Base-by-base conservation (phyloP, 2,797 vertebrate genomes). In the Fistularia commersonii region DNA sequence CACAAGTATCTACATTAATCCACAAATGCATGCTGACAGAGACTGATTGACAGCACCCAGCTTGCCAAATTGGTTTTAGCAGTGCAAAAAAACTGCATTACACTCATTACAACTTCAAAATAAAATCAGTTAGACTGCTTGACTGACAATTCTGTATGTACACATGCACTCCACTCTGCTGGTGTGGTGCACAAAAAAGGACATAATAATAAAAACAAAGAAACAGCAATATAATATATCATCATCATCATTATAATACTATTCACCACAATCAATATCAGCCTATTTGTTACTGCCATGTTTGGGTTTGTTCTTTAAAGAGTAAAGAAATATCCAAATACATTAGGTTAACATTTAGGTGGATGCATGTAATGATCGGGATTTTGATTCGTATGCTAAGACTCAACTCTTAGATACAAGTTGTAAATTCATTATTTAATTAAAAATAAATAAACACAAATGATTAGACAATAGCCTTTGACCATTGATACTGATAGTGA, bases 41-140 rank as follows among this genome's bases (percentile, higher is more conserved):
- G 42, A 69, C 72, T 87, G 83, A 89, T 82, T 86, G 88, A 87
- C 85, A 83, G 72, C 66, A 65, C 80, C 83, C 86, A 86, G 84
- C 88, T 83, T 85, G 73, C 87, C 84, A 84, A 82, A 87, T 83
- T 84, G 86, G 82, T 88, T 82, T 88, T 80, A 76, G 69, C 72
- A 82, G 83, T 58, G 53, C 55, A 54, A 76, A 75, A 76, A 69
- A 77, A 87, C 90, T 82, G 90, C 84, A 88, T 88, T 85, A 89
- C 74, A 66, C 81, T 85, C 84, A 87, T 90, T 89, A 86, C 80
- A 81, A 80, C 74, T 72, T 81, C 82, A 88, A 88, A 88, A 89
- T 85, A 89, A 87, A 88, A 85, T 83, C 82, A 81, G 76, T 82
- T 74, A 55, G 51, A 53, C 59, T 40, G 68, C 64, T 57, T 85